phyloP scores from a whole-genome alignment of 2,113 vertebrate species.

The Vulpes vulpes region DNA sequence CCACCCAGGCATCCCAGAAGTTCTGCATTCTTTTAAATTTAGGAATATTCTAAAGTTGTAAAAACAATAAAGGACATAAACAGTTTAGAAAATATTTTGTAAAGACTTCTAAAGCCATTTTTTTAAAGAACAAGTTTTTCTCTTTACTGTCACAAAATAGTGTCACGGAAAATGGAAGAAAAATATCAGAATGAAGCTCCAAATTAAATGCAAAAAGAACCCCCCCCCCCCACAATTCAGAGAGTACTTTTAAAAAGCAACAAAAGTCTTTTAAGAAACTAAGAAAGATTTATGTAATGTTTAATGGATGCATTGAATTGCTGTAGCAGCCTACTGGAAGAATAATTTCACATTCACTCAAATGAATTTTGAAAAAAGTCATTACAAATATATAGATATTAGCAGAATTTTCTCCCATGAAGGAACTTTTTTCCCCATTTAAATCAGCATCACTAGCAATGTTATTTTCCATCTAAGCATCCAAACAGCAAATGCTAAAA shows the following conservation, averaged over 20 bases:
- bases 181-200: neutral
- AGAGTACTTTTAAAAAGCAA: neutral
- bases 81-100: slow-evolving; percentile 13
- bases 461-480: neutral
- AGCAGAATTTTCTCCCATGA: neutral
- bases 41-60: neutral
- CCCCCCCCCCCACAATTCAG: neutral
- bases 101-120: neutral
- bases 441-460: neutral
- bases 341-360: slow-evolving; percentile 41
- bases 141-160: neutral
- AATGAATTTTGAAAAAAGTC: slow-evolving; percentile 9
- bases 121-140: neutral
- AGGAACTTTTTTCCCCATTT: neutral
- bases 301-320: neutral
- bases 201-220: neutral
- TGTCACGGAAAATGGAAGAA: neutral
- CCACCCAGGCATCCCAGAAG: neutral
- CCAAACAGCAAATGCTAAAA: slow-evolving; percentile 22
- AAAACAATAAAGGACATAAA: neutral
- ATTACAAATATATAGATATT: neutral
- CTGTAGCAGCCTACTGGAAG: neutral
- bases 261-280: neutral
- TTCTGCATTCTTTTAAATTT: neutral
- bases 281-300: slow-evolving; percentile 4